Conservation (phyloP, 2,888 invertebrate genomes). For the Drosophila paracracens region DNA sequence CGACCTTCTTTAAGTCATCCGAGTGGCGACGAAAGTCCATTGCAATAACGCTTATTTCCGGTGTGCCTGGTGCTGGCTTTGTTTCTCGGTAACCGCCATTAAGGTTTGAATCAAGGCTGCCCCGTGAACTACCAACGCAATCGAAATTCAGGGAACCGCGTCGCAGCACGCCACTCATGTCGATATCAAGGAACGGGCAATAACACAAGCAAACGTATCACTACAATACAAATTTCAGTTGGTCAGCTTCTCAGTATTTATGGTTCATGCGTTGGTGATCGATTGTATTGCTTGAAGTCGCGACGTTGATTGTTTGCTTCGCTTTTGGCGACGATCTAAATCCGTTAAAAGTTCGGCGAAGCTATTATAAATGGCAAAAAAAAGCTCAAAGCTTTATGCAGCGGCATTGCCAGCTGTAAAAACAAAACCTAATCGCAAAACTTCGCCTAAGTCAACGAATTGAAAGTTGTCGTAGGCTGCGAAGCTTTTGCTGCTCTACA, state of each 20-base stretch:
- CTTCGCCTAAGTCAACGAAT: slow-evolving; percentile 46
- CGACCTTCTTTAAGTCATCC: slow-evolving; percentile 81
- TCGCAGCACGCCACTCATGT: slow-evolving; percentile 83
- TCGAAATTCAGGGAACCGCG: slow-evolving; percentile 82
- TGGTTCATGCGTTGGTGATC: slow-evolving; percentile 44
- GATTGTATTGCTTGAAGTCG: slow-evolving; percentile 50
- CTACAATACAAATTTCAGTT: slow-evolving; percentile 18
- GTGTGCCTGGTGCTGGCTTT: slow-evolving; percentile 76
- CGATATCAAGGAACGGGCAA: slow-evolving; percentile 18
- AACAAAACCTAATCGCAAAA: slow-evolving; percentile 14
- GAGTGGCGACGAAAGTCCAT: slow-evolving; percentile 83
- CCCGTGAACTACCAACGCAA: slow-evolving; percentile 69
- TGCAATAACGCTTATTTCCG: slow-evolving; percentile 83
- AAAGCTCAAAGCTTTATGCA: slow-evolving; percentile 57
- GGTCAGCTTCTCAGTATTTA: neutral
- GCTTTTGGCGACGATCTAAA: slow-evolving; percentile 76
- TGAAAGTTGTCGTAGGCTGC: slow-evolving; percentile 52
- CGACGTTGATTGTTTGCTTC: slow-evolving; percentile 58
- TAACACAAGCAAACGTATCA: slow-evolving; percentile 18
- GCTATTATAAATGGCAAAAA: slow-evolving; percentile 70
- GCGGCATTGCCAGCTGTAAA: slow-evolving; percentile 50
- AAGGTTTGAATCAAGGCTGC: slow-evolving; percentile 77
- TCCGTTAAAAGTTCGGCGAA: slow-evolving; percentile 70
- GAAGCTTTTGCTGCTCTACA: slow-evolving; percentile 38
- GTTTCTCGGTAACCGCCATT: slow-evolving; percentile 78